Evolutionary conservation across 1,140 invertebrate species (phyloP).

Genomic region (Mamestra configurata): DNA sequence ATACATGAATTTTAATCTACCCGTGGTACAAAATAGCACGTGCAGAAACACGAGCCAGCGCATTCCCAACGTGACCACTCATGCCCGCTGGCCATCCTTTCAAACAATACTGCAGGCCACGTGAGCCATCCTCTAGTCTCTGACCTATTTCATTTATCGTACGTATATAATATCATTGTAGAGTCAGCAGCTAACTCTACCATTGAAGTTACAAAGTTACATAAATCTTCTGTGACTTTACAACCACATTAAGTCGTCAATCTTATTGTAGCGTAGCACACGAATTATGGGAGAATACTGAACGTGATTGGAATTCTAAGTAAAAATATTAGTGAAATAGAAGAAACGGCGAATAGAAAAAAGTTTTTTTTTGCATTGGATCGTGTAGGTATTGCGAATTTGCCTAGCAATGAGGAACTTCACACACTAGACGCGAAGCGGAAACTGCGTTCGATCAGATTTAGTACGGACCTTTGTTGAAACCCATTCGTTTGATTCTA

Average conservation of each 20-base stretch:
- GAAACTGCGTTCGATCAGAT: constrained; percentile 40
- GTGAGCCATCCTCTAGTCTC: constrained; percentile 25
- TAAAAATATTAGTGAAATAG: constrained; percentile 5
- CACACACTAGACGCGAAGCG: constrained; percentile 2
- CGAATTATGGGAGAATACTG: constrained; percentile 27
- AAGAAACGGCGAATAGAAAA: background rate
- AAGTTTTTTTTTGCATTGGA: background rate
- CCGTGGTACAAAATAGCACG: constrained; percentile 69
- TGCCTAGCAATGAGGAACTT: constrained; percentile 5
- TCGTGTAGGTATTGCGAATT: constrained; percentile 21
- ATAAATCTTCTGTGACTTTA: constrained; percentile 5
- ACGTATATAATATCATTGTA: constrained; percentile 15
- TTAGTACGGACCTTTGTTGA: constrained; percentile 38
- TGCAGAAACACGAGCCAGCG: constrained; percentile 61
- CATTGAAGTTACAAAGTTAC: background rate
- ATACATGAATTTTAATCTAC: constrained; percentile 72
- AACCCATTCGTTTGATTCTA: constrained; percentile 14
- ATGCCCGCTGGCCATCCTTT: constrained; percentile 1
- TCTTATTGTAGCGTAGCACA: constrained; percentile 11
- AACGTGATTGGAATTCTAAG: constrained; percentile 21
- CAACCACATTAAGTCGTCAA: constrained; percentile 1
- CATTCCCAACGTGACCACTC: constrained; percentile 68
- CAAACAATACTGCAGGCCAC: constrained; percentile 24
- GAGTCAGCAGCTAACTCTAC: background rate
- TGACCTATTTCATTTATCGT: constrained; percentile 45